Evolutionary conservation across 1,140 invertebrate species (phyloP).

Genomic region (Wiebesia pumilae): DNA sequence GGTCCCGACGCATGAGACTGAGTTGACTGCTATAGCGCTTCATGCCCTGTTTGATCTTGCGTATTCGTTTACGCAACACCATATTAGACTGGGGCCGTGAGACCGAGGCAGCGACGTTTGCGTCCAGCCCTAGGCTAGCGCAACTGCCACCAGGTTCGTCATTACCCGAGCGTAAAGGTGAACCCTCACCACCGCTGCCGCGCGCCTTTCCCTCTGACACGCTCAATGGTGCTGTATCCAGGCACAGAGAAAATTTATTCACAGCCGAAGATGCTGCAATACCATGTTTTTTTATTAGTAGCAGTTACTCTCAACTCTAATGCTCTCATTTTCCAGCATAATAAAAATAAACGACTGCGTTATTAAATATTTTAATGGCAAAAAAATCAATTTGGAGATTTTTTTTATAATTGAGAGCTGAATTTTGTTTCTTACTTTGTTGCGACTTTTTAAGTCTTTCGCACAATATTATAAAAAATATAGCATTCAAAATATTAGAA

Average conservation of each 20-base stretch:
- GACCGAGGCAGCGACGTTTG: constrained; percentile 67
- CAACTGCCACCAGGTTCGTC: constrained; percentile 71
- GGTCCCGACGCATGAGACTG: constrained; percentile 83
- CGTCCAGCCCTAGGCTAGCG: constrained; percentile 71
- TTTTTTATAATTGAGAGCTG: background rate
- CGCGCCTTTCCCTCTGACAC: constrained; percentile 70
- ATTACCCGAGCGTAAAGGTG: constrained; percentile 64
- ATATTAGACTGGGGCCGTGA: constrained; percentile 87
- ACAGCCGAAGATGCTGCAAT: constrained; percentile 37
- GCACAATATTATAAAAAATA: background rate
- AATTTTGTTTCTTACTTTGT: background rate
- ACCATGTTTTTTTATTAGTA: background rate
- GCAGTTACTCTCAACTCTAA: background rate
- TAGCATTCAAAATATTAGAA: background rate
- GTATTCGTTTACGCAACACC: constrained; percentile 88
- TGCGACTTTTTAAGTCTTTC: background rate
- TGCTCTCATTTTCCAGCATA: no score
- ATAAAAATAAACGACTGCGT: no score
- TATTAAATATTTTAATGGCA: no score
- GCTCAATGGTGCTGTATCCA: constrained; percentile 78
- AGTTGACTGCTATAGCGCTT: constrained; percentile 89
- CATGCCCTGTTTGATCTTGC: constrained; percentile 91
- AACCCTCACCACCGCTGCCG: constrained; percentile 70
- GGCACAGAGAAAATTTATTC: constrained; percentile 77
- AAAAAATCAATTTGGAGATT: no score